These are phyloP conservation scores for Mesocentrotus franciscanus DNA, from an alignment of 53 echinoderm and acorn worm genomes.

Conservation along the genomic window DNA sequence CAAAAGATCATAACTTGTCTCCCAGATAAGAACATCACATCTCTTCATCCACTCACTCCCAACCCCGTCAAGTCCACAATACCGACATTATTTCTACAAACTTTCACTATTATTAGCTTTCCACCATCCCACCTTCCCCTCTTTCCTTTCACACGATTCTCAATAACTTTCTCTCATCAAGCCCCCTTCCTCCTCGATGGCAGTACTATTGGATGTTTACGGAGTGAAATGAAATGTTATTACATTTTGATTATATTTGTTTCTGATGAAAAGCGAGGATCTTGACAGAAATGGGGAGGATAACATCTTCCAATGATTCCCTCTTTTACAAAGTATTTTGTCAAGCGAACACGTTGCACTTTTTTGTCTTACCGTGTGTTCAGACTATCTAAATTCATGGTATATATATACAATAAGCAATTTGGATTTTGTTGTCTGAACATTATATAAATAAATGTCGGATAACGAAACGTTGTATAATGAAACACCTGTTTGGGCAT, in stretches of 20 bases:
- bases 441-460: no score
- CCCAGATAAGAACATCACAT: background rate
- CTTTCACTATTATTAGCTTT: background rate
- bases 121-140: background rate
- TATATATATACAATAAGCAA: no score
- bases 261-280: slow-evolving; percentile 51
- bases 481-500: no score
- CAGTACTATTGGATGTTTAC: slow-evolving; percentile 6
- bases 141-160: slow-evolving; percentile 31
- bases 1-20: slow-evolving; percentile 19
- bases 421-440: no score
- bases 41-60: background rate
- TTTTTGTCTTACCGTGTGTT: background rate
- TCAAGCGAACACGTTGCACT: background rate
- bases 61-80: background rate
- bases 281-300: background rate
- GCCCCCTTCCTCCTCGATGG: background rate
- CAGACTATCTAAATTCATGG: no score
- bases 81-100: slow-evolving; percentile 25
- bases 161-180: slow-evolving; percentile 26
- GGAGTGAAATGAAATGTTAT: slow-evolving; percentile 44
- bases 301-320: slow-evolving; percentile 8
- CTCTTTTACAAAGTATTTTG: slow-evolving; percentile 11
- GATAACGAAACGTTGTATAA: no score
- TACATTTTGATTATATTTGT: slow-evolving; percentile 55